Percentiles rank a stretch among this genome's conserved stretches.
Conservation (phyloP, 2,888 invertebrate genomes). For the Branchipolynoe longqiensis region DNA sequence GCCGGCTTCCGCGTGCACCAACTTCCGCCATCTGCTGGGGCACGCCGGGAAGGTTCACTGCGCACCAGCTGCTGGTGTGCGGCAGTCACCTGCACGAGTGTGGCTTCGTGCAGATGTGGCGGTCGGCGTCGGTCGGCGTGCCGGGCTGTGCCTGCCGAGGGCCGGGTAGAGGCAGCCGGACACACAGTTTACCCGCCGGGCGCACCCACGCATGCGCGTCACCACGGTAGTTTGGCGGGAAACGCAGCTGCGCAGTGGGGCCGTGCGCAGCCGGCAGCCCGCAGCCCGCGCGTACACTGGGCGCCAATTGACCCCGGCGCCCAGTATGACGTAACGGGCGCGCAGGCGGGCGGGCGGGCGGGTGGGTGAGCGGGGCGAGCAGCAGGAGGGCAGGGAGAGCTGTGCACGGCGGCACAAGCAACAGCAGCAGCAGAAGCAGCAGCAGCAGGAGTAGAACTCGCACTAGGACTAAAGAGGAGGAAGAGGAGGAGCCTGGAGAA, state of each 20-base stretch:
- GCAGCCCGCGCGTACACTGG: conserved; percentile 30
- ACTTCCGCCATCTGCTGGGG: neutral
- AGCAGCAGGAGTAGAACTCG: neutral
- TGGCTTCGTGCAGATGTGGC: conserved; percentile 4
- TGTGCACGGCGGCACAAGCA: neutral
- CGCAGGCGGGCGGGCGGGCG: neutral
- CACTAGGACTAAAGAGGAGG: neutral
- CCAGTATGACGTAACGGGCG: conserved; percentile 27
- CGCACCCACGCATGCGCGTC: too few species aligned
- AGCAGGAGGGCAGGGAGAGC: neutral
- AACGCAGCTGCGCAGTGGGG: conserved; percentile 22
- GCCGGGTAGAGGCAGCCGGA: neutral
- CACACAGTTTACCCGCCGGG: neutral
- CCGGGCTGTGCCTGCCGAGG: neutral
- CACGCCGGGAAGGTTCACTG: neutral
- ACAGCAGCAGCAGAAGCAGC: neutral
- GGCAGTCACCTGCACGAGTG: neutral
- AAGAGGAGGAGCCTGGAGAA: conserved; percentile 7
- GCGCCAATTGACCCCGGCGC: conserved; percentile 46
- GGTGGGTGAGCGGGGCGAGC: neutral
- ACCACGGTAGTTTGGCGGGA: conserved; percentile 26
- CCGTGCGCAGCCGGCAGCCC: too few species aligned
- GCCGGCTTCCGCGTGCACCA: neutral
- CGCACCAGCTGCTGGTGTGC: neutral
- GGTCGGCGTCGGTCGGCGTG: neutral